Evolutionary conservation across 2,888 invertebrate genomes (phyloP).

Genomic region (Athalia rosae): DNA sequence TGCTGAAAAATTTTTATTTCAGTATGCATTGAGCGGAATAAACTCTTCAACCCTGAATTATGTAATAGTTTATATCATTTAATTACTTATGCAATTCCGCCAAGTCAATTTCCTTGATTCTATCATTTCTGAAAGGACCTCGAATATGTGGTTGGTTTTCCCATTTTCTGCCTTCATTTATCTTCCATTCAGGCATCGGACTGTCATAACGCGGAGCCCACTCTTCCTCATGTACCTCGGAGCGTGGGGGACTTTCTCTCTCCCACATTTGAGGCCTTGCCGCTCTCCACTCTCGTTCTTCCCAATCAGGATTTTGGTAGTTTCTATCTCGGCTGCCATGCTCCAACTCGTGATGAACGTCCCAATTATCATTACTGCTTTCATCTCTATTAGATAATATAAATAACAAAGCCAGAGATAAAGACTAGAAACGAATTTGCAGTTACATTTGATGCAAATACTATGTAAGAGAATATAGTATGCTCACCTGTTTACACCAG

Average conservation of each 20-base stretch:
- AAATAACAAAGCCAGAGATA: background rate
- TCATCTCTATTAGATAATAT: slow-evolving; percentile 61
- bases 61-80: slow-evolving; percentile 33
- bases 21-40: background rate
- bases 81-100: slow-evolving; percentile 60
- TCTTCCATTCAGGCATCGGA: slow-evolving; percentile 69
- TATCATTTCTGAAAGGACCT: slow-evolving; percentile 67
- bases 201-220: slow-evolving; percentile 68
- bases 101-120: slow-evolving; percentile 68
- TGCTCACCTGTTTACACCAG: slow-evolving; percentile 48
- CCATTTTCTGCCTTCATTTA: slow-evolving; percentile 69
- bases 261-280: slow-evolving; percentile 67
- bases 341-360: slow-evolving; percentile 69
- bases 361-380: slow-evolving; percentile 68
- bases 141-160: slow-evolving; percentile 66
- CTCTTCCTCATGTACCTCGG: slow-evolving; percentile 70
- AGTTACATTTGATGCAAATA: no score
- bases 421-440: background rate
- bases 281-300: slow-evolving; percentile 69
- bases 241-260: slow-evolving; percentile 68
- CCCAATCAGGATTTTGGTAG: slow-evolving; percentile 66
- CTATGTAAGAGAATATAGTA: background rate
- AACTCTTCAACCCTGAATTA: slow-evolving; percentile 47
- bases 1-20: slow-evolving; percentile 53
- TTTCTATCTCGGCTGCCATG: slow-evolving; percentile 63